Evolutionary conservation across 2,888 invertebrate genomes (phyloP).

Genomic region (Ophioninae sp.): DNA sequence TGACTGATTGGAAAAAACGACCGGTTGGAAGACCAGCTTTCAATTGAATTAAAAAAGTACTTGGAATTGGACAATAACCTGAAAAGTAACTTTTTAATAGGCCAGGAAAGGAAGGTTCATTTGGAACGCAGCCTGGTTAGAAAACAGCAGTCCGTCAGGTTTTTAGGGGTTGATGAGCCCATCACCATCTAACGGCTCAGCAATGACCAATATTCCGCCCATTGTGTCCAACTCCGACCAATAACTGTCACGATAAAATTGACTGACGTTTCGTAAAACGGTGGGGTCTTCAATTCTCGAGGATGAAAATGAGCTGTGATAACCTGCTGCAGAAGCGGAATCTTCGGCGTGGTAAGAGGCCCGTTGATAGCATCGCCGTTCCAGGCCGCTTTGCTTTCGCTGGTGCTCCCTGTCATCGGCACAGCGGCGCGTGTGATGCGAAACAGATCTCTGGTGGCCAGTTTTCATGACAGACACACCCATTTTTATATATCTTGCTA

Average conservation of each 20-base stretch:
- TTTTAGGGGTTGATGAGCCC: background rate
- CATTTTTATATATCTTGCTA: background rate
- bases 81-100: background rate
- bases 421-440: constrained; percentile 68
- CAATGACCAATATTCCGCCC: background rate
- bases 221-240: background rate
- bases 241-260: background rate
- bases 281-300: background rate
- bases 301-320: background rate
- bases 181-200: background rate
- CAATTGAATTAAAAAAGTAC: background rate
- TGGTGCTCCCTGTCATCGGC: constrained; percentile 68
- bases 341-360: constrained; percentile 40
- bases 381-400: constrained; percentile 16
- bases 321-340: constrained; percentile 46
- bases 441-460: constrained; percentile 59
- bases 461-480: constrained; percentile 6
- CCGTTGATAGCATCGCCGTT: constrained; percentile 40
- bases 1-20: no score
- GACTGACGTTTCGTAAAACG: background rate
- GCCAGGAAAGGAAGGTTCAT: background rate
- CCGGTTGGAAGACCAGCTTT: no score
- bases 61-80: background rate
- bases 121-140: background rate
- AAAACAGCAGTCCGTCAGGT: background rate